Evolutionary conservation across 2,888 invertebrate genomes (phyloP).

Genomic region (Adelognathus sp.): DNA sequence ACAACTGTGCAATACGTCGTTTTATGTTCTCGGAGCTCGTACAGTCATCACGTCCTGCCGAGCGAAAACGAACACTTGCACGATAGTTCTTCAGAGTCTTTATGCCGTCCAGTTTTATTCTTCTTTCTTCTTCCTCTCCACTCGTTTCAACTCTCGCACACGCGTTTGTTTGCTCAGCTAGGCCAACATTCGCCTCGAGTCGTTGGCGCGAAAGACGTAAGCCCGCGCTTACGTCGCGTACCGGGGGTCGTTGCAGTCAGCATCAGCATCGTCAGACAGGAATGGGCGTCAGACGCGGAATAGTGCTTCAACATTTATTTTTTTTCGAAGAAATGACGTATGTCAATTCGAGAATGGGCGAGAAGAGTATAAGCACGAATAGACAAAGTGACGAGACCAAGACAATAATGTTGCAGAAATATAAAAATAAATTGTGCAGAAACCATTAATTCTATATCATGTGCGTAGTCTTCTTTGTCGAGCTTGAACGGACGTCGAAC

Average conservation of each 20-base stretch:
- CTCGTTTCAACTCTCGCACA: slow-evolving; percentile 12
- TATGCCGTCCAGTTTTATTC: slow-evolving; percentile 30
- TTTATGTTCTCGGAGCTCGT: background rate
- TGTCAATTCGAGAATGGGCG: slow-evolving; percentile 3
- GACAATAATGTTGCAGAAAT: background rate
- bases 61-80: slow-evolving; percentile 5
- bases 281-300: slow-evolving; percentile 13
- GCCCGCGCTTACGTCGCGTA: slow-evolving; percentile 33
- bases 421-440: background rate
- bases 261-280: background rate
- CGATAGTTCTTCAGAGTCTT: slow-evolving; percentile 37
- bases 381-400: background rate
- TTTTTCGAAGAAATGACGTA: slow-evolving; percentile 3
- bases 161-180: slow-evolving; percentile 74
- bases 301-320: slow-evolving; percentile 6
- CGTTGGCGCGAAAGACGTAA: slow-evolving; percentile 46
- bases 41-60: background rate
- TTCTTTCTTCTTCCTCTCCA: slow-evolving; percentile 18
- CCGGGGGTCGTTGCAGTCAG: slow-evolving; percentile 11
- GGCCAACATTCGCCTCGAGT: slow-evolving; percentile 68
- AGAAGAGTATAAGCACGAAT: slow-evolving; percentile 6
- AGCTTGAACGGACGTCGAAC: slow-evolving; percentile 7
- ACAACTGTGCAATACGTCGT: background rate
- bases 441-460: background rate
- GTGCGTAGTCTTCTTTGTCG: background rate